Conservation (phyloP, 2,113 vertebrate genomes). For the Oenanthe oenanthe region DNA sequence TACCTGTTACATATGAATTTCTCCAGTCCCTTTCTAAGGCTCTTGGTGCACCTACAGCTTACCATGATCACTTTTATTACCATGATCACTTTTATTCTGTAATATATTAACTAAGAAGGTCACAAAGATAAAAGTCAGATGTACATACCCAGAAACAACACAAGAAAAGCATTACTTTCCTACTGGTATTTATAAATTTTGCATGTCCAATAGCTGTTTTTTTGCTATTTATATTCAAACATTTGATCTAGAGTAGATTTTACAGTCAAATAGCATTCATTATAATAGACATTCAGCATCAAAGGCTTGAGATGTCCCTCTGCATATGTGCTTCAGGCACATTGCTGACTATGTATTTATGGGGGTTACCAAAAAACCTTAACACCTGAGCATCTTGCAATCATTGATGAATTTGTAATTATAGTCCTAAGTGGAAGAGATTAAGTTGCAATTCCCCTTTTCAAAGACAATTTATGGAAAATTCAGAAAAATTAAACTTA, state of each 20-base stretch:
- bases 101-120: background rate
- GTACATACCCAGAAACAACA: background rate
- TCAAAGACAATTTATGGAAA: background rate
- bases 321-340: background rate
- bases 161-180: background rate
- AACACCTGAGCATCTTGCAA: background rate
- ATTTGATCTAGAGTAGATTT: background rate
- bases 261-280: background rate
- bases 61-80: background rate
- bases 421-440: background rate
- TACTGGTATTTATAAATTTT: background rate
- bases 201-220: background rate
- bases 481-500: background rate
- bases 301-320: background rate
- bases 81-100: background rate
- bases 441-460: background rate
- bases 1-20: background rate
- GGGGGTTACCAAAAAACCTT: background rate
- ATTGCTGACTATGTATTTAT: background rate
- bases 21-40: background rate
- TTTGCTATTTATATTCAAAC: background rate
- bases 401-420: background rate
- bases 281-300: background rate
- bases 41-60: background rate
- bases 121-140: background rate